A percentile compares a stretch with the other conserved stretches of the same genome.
Conservation (phyloP, 2,113 vertebrate species). For the Myocastor coypus region DNA sequence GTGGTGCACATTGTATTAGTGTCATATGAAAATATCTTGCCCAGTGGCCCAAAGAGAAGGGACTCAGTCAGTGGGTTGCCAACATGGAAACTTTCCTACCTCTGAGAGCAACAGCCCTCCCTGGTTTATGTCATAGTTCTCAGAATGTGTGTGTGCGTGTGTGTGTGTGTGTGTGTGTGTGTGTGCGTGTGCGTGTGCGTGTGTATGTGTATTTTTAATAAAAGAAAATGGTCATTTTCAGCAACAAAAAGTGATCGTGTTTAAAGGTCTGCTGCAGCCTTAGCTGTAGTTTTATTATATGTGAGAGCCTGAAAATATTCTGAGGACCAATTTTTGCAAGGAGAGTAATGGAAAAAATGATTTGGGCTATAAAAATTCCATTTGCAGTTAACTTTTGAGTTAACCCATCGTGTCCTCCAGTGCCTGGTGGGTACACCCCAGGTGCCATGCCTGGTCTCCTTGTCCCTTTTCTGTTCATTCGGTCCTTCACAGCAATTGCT, state of each 20-base stretch:
- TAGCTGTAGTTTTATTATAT: background rate
- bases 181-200: no score
- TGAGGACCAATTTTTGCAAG: constrained; percentile 40
- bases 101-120: background rate
- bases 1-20: background rate
- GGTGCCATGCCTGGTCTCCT: background rate
- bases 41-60: background rate
- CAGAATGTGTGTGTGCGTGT: no score
- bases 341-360: constrained; percentile 41
- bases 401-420: background rate
- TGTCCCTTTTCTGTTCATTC: background rate
- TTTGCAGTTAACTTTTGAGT: constrained; percentile 37
- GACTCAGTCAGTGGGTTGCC: background rate
- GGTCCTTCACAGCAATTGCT: background rate
- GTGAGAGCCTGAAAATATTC: constrained; percentile 23
- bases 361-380: constrained; percentile 55
- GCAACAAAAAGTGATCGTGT: constrained; percentile 31
- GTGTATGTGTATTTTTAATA: constrained; percentile 56
- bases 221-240: constrained; percentile 13
- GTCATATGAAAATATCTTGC: background rate
- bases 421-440: background rate
- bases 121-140: background rate
- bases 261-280: background rate
- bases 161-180: no score
- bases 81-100: background rate